Percentiles rank a stretch among this genome's conserved stretches.
phyloP scores from a whole-genome alignment of 1,140 invertebrate species.

The Megathymus violae region DNA sequence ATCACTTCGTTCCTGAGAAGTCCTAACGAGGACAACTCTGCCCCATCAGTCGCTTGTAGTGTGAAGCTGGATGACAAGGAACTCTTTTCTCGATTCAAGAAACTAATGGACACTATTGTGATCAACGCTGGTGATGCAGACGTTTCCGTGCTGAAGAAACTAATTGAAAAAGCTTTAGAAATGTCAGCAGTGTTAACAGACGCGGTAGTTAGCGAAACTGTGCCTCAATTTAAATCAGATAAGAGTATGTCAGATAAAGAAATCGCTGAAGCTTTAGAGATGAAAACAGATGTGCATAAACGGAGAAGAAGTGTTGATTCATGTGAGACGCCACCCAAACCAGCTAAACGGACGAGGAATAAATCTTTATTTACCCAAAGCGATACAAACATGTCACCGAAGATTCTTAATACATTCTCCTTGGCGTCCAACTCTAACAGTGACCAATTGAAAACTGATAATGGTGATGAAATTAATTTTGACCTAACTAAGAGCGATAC shows the following conservation, averaged over 20 bases:
- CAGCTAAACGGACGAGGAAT: conserved; percentile 13
- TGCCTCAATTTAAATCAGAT: not conserved
- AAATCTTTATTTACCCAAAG: not conserved
- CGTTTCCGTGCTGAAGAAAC: conserved; percentile 39
- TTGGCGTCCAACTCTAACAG: conserved; percentile 38
- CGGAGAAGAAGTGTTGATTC: conserved; percentile 5
- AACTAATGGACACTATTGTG: conserved; percentile 53
- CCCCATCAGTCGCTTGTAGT: not conserved
- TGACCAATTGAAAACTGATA: conserved; percentile 21
- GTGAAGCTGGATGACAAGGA: conserved; percentile 38
- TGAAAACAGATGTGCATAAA: conserved; percentile 15
- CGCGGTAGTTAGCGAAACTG: conserved; percentile 38
- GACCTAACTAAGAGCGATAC: not conserved
- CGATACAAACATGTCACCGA: conserved; percentile 29
- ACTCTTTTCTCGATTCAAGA: conserved; percentile 60
- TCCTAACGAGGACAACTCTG: not conserved
- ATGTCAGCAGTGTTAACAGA: conserved; percentile 54
- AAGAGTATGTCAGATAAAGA: conserved; percentile 36
- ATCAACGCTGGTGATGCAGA: conserved; percentile 49
- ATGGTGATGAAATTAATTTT: conserved; percentile 1
- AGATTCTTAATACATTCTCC: conserved; percentile 53
- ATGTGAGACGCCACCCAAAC: not conserved
- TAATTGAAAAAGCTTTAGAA: conserved; percentile 59
- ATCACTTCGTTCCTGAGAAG: conserved; percentile 44
- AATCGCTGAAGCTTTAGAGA: conserved; percentile 38